These are phyloP conservation scores for Athalia cordata DNA, from an alignment of 2,888 invertebrate species.

Conservation along the genomic window DNA sequence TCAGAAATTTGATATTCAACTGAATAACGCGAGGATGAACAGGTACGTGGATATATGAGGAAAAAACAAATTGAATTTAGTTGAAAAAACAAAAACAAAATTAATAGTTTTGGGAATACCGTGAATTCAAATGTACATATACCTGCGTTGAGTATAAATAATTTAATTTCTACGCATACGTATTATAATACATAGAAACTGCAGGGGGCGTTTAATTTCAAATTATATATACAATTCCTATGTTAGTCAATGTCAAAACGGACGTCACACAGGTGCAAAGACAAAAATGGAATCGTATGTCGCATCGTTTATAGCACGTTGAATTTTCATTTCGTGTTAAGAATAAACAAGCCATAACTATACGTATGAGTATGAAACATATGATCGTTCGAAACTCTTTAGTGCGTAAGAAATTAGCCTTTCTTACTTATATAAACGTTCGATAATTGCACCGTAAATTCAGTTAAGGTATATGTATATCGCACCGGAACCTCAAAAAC, in stretches of 20 bases:
- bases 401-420: conserved; percentile 12
- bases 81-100: too few species aligned
- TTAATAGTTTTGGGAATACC: too few species aligned
- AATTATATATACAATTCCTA: background rate
- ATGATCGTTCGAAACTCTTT: conserved; percentile 1
- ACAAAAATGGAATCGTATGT: conserved; percentile 31
- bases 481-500: background rate
- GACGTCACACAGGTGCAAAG: conserved; percentile 41
- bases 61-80: too few species aligned
- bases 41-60: too few species aligned
- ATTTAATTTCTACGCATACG: too few species aligned
- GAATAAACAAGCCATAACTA: conserved; percentile 39
- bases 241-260: conserved; percentile 36
- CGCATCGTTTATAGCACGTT: background rate
- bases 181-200: too few species aligned
- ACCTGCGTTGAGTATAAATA: too few species aligned
- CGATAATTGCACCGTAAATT: conserved; percentile 35
- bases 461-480: conserved; percentile 3
- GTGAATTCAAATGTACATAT: too few species aligned
- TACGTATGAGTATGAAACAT: background rate
- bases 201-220: background rate
- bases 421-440: conserved; percentile 16
- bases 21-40: too few species aligned
- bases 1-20: too few species aligned
- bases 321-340: conserved; percentile 36